These are phyloP conservation scores for Takifugu ocellatus DNA, from an alignment of 2,797 vertebrate genomes.

Conservation along the genomic window DNA sequence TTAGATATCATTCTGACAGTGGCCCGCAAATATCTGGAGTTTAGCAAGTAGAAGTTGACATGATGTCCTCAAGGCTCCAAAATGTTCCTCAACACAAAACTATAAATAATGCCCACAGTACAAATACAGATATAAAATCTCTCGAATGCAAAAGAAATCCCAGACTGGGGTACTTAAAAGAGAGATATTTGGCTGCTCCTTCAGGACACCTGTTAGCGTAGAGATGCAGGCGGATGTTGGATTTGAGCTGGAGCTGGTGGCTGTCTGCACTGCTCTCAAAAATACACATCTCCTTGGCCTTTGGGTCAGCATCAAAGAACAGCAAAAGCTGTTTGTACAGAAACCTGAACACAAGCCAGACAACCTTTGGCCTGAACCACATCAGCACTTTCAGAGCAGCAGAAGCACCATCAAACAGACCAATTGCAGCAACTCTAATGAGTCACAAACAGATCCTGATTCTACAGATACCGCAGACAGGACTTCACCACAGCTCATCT, in stretches of 20 bases:
- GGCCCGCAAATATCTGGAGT: too few relatives aligned
- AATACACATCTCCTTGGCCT: conserved; percentile 62
- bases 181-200: conserved; percentile 56
- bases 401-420: conserved; percentile 5
- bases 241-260: conserved; percentile 73
- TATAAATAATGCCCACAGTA: conserved; percentile 3
- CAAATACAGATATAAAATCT: neutral
- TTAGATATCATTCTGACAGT: too few relatives aligned
- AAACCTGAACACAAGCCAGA: conserved; percentile 66
- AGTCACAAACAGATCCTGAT: neutral
- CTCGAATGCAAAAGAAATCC: conserved; percentile 6
- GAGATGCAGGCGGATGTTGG: conserved; percentile 73
- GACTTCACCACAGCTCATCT: too few relatives aligned
- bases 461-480: too few relatives aligned
- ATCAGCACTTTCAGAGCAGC: conserved; percentile 9
- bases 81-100: neutral
- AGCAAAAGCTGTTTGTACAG: conserved; percentile 79
- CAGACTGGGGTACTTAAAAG: conserved; percentile 37
- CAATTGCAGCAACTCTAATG: neutral
- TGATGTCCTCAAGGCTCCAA: too few relatives aligned
- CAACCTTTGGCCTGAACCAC: neutral
- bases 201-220: conserved; percentile 74
- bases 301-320: conserved; percentile 69
- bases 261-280: conserved; percentile 58
- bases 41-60: too few relatives aligned